phyloP scores from a whole-genome alignment of 2,888 invertebrate genomes.

The Hylaea fasciaria region DNA sequence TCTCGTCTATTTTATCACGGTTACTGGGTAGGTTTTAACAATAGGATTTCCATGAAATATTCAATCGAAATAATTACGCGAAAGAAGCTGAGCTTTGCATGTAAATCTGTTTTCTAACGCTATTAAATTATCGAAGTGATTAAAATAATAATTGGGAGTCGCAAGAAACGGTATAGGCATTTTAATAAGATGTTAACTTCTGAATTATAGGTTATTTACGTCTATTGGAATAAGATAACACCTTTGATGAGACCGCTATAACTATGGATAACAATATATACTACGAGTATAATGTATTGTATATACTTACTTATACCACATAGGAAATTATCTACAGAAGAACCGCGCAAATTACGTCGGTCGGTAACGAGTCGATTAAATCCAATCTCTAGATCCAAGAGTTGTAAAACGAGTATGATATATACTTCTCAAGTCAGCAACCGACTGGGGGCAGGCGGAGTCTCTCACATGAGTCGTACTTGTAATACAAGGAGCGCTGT shows the following conservation, averaged over 20 bases:
- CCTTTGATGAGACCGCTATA: background rate
- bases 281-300: too few species aligned
- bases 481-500: constrained; percentile 61
- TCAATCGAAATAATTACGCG: too few species aligned
- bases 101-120: constrained; percentile 4
- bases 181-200: constrained; percentile 23
- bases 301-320: too few species aligned
- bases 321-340: constrained; percentile 6
- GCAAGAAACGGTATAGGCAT: constrained; percentile 17
- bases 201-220: constrained; percentile 21
- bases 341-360: constrained; percentile 19
- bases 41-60: background rate
- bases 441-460: constrained; percentile 18
- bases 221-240: constrained; percentile 14
- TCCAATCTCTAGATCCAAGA: constrained; percentile 19
- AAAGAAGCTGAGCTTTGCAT: too few species aligned
- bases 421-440: constrained; percentile 35
- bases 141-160: constrained; percentile 6
- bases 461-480: constrained; percentile 48
- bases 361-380: constrained; percentile 18
- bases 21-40: too few species aligned
- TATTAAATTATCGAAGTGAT: constrained; percentile 3
- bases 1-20: too few species aligned
- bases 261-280: too few species aligned
- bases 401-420: constrained; percentile 34